Percentiles rank a stretch among this genome's conserved stretches.
These are phyloP conservation scores for Orius insidiosus DNA, from an alignment of 1,140 invertebrate species.

Conservation along the genomic window DNA sequence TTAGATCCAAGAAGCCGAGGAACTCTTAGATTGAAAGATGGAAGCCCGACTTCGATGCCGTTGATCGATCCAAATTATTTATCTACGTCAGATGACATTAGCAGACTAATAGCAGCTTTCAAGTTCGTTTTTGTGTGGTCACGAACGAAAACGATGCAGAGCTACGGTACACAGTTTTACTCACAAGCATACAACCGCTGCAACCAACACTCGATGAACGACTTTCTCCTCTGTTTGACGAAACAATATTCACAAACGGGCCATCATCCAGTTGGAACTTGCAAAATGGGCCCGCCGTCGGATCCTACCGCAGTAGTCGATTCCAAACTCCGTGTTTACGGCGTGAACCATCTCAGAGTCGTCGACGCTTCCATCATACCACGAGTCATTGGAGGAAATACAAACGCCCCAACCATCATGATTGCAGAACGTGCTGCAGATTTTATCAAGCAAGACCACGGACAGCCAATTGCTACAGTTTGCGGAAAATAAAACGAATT, in stretches of 20 bases:
- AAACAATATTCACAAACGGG: conserved; percentile 18
- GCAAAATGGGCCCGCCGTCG: conserved; percentile 29
- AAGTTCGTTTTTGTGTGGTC: conserved; percentile 3
- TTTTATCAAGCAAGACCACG: conserved; percentile 14
- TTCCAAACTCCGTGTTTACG: conserved; percentile 25
- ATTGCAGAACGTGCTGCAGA: conserved; percentile 15
- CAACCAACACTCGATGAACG: neutral
- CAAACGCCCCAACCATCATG: conserved; percentile 29
- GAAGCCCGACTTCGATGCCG: conserved; percentile 50
- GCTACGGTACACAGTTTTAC: conserved; percentile 9
- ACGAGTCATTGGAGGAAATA: conserved; percentile 26
- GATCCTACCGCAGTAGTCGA: conserved; percentile 38
- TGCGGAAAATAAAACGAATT: no score
- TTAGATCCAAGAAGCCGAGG: conserved; percentile 47
- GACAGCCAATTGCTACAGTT: neutral
- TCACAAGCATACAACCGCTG: neutral
- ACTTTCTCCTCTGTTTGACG: conserved; percentile 4
- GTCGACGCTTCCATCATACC: conserved; percentile 35
- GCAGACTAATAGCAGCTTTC: conserved; percentile 35
- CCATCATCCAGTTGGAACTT: conserved; percentile 21
- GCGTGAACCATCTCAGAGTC: conserved; percentile 33
- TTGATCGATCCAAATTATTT: conserved; percentile 68
- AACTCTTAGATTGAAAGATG: conserved; percentile 38
- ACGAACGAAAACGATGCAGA: conserved; percentile 19
- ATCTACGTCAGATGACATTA: conserved; percentile 42